Conservation (phyloP, 1,140 invertebrate species). For the Forficula auricularia region DNA sequence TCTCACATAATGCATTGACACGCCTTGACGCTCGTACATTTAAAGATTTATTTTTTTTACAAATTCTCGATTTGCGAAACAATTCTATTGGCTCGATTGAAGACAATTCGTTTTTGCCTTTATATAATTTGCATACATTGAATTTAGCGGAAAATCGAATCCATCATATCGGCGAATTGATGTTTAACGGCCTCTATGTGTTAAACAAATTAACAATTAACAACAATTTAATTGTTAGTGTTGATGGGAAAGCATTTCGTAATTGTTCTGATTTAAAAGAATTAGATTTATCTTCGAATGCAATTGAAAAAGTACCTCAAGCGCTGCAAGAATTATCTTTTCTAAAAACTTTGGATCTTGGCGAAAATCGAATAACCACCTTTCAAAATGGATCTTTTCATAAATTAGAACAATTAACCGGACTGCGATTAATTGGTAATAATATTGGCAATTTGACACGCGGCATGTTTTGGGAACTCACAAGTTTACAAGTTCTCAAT, state of each 20-base stretch:
- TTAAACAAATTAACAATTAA: constrained; percentile 67
- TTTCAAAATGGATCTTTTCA: constrained; percentile 67
- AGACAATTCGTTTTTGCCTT: constrained; percentile 65
- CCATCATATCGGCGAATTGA: constrained; percentile 55
- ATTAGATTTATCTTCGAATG: constrained; percentile 72
- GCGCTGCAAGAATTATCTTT: constrained; percentile 64
- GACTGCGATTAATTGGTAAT: constrained; percentile 68
- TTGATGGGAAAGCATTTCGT: constrained; percentile 69
- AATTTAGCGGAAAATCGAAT: constrained; percentile 71
- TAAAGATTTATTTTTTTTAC: constrained; percentile 69
- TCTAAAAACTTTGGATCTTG: constrained; percentile 68
- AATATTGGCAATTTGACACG: constrained; percentile 66
- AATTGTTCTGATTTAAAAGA: constrained; percentile 83
- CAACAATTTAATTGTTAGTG: constrained; percentile 61
- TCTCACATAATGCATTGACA: constrained; percentile 67
- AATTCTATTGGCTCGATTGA: constrained; percentile 74
- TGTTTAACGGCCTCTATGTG: constrained; percentile 71
- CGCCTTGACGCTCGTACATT: constrained; percentile 68
- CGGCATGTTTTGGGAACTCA: constrained; percentile 70
- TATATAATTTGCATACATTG: constrained; percentile 72
- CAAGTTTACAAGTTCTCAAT: constrained; percentile 65
- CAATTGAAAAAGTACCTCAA: constrained; percentile 58
- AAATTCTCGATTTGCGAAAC: constrained; percentile 70
- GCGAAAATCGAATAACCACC: constrained; percentile 65
- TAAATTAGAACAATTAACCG: constrained; percentile 66